Base-by-base conservation (phyloP, 2,888 invertebrate species). In the Tryphoninae sp. region DNA sequence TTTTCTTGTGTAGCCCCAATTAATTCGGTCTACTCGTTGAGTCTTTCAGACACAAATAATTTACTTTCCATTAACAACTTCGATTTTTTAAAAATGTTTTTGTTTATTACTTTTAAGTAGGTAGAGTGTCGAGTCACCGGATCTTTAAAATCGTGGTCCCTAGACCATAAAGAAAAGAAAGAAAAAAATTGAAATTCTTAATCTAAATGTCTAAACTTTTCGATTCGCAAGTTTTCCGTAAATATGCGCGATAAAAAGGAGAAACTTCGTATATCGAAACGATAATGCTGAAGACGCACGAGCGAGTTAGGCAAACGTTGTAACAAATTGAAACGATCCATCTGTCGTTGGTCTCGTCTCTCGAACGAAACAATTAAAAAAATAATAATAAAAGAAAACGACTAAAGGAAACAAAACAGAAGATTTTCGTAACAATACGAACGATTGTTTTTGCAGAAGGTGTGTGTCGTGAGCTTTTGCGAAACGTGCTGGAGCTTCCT, bases 101-200 rank as follows among this genome's bases (percentile, higher is more conserved):
- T 76, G 79, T 53, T 53, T 69, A 73, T 80, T 72, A 61, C 61
- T 62, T 69, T 83, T 77, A 79, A 78, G 79, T 88, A 86, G 86
- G 87, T 86, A 45, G 84, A 84, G 87, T 86, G 86, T 88, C 86
- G 85, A 87, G 85, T 88, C 84, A 87, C 85, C 86, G 86, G 87
- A 84, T 84, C 72, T 69, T 82, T 40, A 22, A 81, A 83, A 79
- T 80, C 79, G 51, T 80, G 84, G 79, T 74, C 72, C 78, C 67
- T 72, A 73, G 81, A 86, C 79, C 75, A 65, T 55, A 67, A 77
- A 72, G 73, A 23, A 72, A 79, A 55, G 69, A 59, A 77, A 72
- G 65, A 23, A 72, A 79, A 55, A 73, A 87, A 79, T 69, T 87
- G 53, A 85, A 85, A 84, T 78, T 40, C 71, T 49, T 42, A 72